Evolutionary conservation across 64 coral and sea anemone genomes (phyloP).

Genomic region (Anthopleura sola): DNA sequence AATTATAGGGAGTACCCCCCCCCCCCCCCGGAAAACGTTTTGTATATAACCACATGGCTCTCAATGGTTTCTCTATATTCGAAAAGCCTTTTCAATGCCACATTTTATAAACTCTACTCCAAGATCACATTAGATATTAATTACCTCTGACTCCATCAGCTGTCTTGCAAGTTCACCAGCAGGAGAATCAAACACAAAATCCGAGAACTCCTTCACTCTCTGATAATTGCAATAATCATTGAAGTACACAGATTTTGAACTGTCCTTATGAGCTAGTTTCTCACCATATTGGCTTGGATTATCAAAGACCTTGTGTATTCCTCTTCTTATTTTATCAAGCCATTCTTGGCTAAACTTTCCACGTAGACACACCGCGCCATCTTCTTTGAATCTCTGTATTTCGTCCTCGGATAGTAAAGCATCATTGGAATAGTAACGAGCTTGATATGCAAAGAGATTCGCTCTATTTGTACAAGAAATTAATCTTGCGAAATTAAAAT

Average conservation of each 20-base stretch:
- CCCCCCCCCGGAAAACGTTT: too few species aligned
- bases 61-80: too few species aligned
- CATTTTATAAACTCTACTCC: too few species aligned
- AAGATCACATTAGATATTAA: too few species aligned
- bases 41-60: too few species aligned
- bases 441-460: not conserved
- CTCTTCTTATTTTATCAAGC: constrained; percentile 58
- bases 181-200: constrained; percentile 53
- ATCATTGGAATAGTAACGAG: not conserved
- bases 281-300: constrained; percentile 47
- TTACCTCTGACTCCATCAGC: constrained; percentile 55
- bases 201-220: constrained; percentile 45
- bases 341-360: constrained; percentile 61
- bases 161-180: constrained; percentile 46
- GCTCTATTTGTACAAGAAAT: not conserved
- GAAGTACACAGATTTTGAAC: constrained; percentile 37
- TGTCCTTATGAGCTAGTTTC: constrained; percentile 22
- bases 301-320: constrained; percentile 34
- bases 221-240: constrained; percentile 67
- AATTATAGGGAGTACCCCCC: too few species aligned
- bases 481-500: not conserved
- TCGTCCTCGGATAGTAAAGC: constrained; percentile 13
- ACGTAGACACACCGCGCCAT: constrained; percentile 54
- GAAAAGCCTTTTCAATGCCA: too few species aligned
- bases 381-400: constrained; percentile 45